These are phyloP conservation scores for Stigmatopora nigra DNA, from an alignment of 2,113 vertebrate genomes.

Conservation along the genomic window DNA sequence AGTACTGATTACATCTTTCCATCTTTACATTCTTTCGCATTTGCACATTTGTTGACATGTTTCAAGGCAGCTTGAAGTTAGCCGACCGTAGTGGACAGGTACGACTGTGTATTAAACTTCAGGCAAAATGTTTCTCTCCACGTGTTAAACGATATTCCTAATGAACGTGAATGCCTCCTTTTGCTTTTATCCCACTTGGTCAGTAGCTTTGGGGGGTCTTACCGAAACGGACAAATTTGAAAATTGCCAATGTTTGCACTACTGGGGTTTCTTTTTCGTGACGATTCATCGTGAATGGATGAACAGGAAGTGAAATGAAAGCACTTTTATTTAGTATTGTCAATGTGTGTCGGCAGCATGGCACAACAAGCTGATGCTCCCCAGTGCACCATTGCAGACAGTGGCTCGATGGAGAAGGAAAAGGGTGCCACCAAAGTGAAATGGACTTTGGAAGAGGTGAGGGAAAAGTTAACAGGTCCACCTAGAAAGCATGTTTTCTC, in stretches of 20 bases:
- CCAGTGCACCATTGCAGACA: constrained; percentile 68
- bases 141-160: background rate
- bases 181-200: background rate
- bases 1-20: background rate
- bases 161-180: background rate
- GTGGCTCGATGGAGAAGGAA: constrained; percentile 71
- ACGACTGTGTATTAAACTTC: background rate
- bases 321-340: background rate
- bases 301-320: no score
- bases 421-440: constrained; percentile 69
- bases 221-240: no score
- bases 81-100: background rate
- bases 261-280: no score
- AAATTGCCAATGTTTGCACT: no score
- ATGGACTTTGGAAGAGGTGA: constrained; percentile 83
- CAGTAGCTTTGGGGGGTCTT: no score
- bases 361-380: constrained; percentile 70
- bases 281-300: no score
- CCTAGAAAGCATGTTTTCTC: background rate
- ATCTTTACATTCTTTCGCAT: no score
- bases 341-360: constrained; percentile 38
- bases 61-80: constrained; percentile 7
- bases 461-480: constrained; percentile 10
- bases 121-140: background rate
- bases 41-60: background rate